Conservation (phyloP, 2,113 vertebrate species). For the Cervus canadensis region DNA sequence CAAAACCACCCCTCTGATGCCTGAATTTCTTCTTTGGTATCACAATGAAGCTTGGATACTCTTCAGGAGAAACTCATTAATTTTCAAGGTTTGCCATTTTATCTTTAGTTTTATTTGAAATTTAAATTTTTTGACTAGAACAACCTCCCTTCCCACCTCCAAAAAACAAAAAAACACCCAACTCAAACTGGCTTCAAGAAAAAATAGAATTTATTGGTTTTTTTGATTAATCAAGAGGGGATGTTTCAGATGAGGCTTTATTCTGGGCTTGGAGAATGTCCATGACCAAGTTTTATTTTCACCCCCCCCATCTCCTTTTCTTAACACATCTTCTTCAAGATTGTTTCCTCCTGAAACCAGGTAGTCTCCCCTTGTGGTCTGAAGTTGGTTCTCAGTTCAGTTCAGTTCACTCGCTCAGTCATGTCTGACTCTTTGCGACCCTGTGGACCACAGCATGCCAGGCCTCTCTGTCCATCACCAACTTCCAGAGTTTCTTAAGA, state of each 20-base stretch:
- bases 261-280: not conserved
- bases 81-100: not conserved
- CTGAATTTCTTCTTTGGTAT: not conserved
- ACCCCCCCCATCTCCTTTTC: accelerated
- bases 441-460: too few species aligned
- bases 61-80: not conserved
- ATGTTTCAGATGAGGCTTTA: not conserved
- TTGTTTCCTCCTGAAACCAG: not conserved
- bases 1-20: not conserved
- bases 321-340: not conserved
- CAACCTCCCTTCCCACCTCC: not conserved
- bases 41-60: not conserved
- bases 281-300: not conserved
- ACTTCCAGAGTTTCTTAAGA: not conserved
- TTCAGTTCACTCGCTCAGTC: too few species aligned
- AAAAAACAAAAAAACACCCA: not conserved
- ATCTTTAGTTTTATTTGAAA: not conserved
- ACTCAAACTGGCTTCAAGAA: not conserved
- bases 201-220: not conserved
- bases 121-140: not conserved
- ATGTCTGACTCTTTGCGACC: too few species aligned
- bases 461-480: too few species aligned
- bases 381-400: not conserved
- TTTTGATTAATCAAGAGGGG: not conserved
- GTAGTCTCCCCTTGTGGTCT: not conserved